Conservation (phyloP, 2,888 invertebrate species). For the Ecliptopera silaceata region DNA sequence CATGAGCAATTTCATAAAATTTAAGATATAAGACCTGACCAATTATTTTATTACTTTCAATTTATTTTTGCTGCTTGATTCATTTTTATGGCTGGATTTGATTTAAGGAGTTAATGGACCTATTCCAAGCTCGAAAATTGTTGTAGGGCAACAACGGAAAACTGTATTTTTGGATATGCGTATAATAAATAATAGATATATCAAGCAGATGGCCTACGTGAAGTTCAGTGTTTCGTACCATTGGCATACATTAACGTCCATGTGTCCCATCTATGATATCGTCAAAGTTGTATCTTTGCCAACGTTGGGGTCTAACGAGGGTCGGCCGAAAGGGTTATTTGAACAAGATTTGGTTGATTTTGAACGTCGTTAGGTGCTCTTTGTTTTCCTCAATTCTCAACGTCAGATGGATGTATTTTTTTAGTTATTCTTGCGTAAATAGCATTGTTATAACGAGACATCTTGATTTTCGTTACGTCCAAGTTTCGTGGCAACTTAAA, state of each 20-base stretch:
- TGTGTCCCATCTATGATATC: too few species aligned
- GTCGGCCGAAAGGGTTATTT: constrained; percentile 57
- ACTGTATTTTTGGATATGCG: too few species aligned
- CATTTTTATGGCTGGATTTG: background rate
- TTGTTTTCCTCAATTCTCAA: constrained; percentile 30
- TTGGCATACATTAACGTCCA: too few species aligned
- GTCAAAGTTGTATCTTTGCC: constrained; percentile 27
- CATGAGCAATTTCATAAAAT: constrained; percentile 12
- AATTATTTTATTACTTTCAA: constrained; percentile 3
- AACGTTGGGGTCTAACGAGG: constrained; percentile 48
- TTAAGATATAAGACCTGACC: constrained; percentile 25
- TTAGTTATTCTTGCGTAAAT: constrained; percentile 39
- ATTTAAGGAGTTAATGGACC: background rate
- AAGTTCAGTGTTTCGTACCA: too few species aligned
- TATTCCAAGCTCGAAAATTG: too few species aligned
- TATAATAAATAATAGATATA: too few species aligned
- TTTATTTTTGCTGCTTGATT: background rate
- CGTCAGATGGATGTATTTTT: constrained; percentile 32
- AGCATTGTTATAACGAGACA: constrained; percentile 23
- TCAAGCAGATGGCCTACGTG: too few species aligned
- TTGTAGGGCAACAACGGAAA: too few species aligned
- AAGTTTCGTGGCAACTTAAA: too few species aligned
- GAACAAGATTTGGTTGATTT: constrained; percentile 61
- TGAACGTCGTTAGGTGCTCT: constrained; percentile 46
- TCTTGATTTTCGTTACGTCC: background rate